A percentile compares a stretch with the other conserved stretches of the same genome.
Evolutionary conservation across 2,888 invertebrate species (phyloP).

Genomic region (Eupithecia dodoneata): DNA sequence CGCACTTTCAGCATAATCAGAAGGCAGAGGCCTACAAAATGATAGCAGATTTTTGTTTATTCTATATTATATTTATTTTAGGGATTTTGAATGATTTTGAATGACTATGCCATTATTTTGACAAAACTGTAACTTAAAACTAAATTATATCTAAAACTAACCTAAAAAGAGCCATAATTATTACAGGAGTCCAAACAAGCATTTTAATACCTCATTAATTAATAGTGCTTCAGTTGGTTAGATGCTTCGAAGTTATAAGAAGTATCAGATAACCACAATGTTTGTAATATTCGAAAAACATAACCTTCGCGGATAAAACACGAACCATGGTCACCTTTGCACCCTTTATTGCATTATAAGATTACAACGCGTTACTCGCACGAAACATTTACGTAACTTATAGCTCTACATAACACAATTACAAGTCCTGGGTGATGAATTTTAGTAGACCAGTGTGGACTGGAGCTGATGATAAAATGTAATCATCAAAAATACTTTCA

Average conservation of each 20-base stretch:
- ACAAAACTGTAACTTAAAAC: too few relatives aligned
- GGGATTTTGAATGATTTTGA: too few relatives aligned
- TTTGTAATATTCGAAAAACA: neutral
- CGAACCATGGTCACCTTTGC: slow-evolving; percentile 37
- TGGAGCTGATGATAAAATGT: neutral
- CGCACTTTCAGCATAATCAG: too few relatives aligned
- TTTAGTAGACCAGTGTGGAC: neutral
- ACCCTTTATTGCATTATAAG: slow-evolving; percentile 58
- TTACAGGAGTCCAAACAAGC: neutral
- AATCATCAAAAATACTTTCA: too few relatives aligned
- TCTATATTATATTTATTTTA: too few relatives aligned
- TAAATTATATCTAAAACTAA: too few relatives aligned
- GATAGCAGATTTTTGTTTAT: too few relatives aligned
- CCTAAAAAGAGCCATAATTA: neutral
- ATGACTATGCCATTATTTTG: too few relatives aligned
- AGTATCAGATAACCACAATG: neutral
- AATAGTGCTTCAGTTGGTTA: neutral
- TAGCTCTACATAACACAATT: slow-evolving; percentile 15
- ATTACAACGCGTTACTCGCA: slow-evolving; percentile 41
- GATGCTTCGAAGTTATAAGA: neutral
- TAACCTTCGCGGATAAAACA: neutral
- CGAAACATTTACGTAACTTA: slow-evolving; percentile 34
- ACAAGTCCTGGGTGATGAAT: neutral
- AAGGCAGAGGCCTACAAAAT: too few relatives aligned
- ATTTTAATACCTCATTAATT: neutral